Conservation (phyloP, 2,888 invertebrate species). For the Aphidoletes aphidimyza region DNA sequence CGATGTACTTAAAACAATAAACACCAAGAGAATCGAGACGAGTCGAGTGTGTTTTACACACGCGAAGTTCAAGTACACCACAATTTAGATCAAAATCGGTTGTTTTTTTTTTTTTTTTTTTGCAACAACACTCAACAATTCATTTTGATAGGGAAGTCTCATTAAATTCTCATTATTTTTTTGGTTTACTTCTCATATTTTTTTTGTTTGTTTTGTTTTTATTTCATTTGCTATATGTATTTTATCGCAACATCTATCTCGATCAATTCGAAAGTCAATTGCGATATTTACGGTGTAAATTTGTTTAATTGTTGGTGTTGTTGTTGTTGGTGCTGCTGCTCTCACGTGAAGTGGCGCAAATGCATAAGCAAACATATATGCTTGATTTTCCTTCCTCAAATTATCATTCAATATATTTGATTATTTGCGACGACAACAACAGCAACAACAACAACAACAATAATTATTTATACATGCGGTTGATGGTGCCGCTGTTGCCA, state of each 20-base stretch:
- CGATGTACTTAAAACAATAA: neutral
- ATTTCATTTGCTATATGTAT: neutral
- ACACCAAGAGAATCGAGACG: neutral
- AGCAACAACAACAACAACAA: too few relatives aligned
- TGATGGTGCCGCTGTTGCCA: too few relatives aligned
- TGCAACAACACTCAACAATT: neutral
- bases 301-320: neutral
- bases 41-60: neutral
- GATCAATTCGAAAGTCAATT: constrained; percentile 12
- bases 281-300: neutral
- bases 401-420: too few relatives aligned
- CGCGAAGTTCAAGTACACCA: constrained; percentile 25
- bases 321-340: too few relatives aligned
- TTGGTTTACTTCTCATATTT: neutral
- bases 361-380: neutral
- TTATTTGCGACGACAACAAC: too few relatives aligned
- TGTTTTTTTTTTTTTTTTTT: neutral
- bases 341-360: too few relatives aligned
- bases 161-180: neutral
- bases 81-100: constrained; percentile 6
- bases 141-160: neutral
- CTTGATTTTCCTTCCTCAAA: too few relatives aligned
- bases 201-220: constrained; percentile 1
- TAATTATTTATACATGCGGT: too few relatives aligned
- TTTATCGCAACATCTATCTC: neutral